These are phyloP conservation scores for Enteromius afrohamiltoni DNA, from an alignment of 2,797 vertebrate genomes.

Conservation along the genomic window DNA sequence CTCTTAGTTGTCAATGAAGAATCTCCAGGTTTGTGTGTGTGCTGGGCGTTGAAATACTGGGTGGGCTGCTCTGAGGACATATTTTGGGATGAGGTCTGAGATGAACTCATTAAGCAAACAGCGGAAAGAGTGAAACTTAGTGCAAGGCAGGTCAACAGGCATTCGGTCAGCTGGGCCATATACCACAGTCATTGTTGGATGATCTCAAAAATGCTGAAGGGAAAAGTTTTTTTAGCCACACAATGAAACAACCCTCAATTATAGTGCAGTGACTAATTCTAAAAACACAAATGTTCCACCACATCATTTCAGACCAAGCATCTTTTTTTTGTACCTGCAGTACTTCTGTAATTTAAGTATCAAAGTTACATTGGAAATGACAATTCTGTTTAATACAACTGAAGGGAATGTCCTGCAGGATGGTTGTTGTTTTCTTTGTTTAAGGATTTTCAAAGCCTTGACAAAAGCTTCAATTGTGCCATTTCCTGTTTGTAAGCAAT, in stretches of 20 bases:
- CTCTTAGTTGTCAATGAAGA: conserved; percentile 1
- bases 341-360: not conserved
- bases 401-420: not conserved
- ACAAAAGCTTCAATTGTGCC: not conserved
- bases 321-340: not conserved
- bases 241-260: not conserved
- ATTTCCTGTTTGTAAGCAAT: not conserved
- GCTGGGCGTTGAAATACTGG: conserved; percentile 51
- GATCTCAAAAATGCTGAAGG: conserved; percentile 10
- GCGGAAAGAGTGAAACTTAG: conserved; percentile 39
- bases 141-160: conserved; percentile 35
- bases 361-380: not conserved
- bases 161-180: not conserved
- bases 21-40: conserved; percentile 11
- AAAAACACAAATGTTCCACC: not conserved
- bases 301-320: not conserved
- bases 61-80: conserved; percentile 59
- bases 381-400: not conserved
- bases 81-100: conserved; percentile 39
- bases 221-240: conserved; percentile 12
- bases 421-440: not conserved
- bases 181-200: conserved; percentile 4
- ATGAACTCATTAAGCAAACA: conserved; percentile 53
- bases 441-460: not conserved
- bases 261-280: not conserved